These are phyloP conservation scores for Lutraria rhynchaena DNA, from an alignment of 1,140 invertebrate species.

Conservation along the genomic window DNA sequence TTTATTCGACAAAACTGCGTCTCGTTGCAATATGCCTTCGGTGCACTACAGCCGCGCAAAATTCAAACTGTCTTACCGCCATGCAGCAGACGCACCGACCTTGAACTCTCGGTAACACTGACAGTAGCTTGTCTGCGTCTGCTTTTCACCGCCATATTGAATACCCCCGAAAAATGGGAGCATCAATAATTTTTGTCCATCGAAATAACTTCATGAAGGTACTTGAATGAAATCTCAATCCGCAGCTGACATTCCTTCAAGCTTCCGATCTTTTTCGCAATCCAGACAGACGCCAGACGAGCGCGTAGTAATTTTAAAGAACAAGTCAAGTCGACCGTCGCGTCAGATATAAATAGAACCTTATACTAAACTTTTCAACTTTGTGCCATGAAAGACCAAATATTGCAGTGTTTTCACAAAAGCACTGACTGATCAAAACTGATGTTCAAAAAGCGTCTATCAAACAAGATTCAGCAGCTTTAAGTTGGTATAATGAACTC, in stretches of 20 bases:
- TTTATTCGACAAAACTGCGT: no score
- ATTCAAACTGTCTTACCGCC: no score
- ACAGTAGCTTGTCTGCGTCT: no score
- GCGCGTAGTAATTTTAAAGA: conserved; percentile 7
- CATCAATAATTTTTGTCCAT: no score
- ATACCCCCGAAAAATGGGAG: no score
- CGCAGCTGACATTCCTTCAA: not conserved
- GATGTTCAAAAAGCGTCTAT: not conserved
- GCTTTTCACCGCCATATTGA: no score
- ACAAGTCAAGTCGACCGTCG: conserved; percentile 25
- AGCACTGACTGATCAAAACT: not conserved
- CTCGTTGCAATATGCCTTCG: no score
- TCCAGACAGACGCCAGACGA: conserved; percentile 25
- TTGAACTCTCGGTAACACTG: not conserved
- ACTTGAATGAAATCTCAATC: not conserved
- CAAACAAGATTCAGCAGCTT: not conserved
- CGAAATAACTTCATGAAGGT: conserved; percentile 4
- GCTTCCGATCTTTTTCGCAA: not conserved
- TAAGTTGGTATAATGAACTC: not conserved
- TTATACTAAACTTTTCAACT: no score
- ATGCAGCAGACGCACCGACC: no score
- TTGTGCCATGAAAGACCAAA: not conserved
- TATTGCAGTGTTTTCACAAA: not conserved
- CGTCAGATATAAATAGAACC: no score
- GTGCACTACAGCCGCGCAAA: no score